Percentiles rank a stretch among this genome's conserved stretches.
Evolutionary conservation across 2,888 invertebrate species (phyloP).

Genomic region (Melangyna quadrimaculata): DNA sequence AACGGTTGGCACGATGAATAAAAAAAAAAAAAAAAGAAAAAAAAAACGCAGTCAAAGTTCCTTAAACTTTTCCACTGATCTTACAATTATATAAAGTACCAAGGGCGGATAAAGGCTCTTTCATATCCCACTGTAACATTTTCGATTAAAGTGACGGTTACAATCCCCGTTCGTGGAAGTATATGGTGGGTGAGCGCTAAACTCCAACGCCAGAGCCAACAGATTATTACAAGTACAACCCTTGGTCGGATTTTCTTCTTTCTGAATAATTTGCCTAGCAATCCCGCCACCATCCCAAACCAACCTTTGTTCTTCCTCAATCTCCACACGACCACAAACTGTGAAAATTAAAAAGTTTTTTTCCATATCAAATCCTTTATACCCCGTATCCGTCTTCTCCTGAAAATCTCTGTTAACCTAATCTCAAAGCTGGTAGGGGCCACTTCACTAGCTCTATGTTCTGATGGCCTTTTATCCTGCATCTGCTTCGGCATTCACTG

Average conservation of each 20-base stretch:
- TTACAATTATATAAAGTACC: conserved; percentile 67
- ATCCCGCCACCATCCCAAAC: neutral
- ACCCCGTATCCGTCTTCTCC: conserved; percentile 29
- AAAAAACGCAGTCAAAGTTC: conserved; percentile 57
- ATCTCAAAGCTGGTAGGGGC: conserved; percentile 27
- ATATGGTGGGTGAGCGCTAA: conserved; percentile 6
- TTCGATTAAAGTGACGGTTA: conserved; percentile 63
- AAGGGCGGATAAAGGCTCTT: conserved; percentile 35
- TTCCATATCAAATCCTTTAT: conserved; percentile 52
- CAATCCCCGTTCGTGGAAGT: conserved; percentile 16
- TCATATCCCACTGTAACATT: conserved; percentile 51
- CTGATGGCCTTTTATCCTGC: neutral
- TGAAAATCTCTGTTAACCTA: conserved; percentile 51
- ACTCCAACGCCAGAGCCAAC: neutral
- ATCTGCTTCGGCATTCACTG: neutral
- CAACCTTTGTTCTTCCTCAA: neutral
- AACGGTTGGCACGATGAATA: conserved; percentile 10
- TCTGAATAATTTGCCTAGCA: conserved; percentile 40
- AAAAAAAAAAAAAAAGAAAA: conserved; percentile 32
- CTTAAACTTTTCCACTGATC: conserved; percentile 70
- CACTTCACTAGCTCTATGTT: neutral
- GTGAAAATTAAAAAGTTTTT: conserved; percentile 65
- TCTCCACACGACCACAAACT: conserved; percentile 13
- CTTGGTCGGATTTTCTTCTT: conserved; percentile 39
- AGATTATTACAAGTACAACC: conserved; percentile 55